phyloP scores from a whole-genome alignment of 1,140 invertebrate species.

The Caenorhabditis remanei region DNA sequence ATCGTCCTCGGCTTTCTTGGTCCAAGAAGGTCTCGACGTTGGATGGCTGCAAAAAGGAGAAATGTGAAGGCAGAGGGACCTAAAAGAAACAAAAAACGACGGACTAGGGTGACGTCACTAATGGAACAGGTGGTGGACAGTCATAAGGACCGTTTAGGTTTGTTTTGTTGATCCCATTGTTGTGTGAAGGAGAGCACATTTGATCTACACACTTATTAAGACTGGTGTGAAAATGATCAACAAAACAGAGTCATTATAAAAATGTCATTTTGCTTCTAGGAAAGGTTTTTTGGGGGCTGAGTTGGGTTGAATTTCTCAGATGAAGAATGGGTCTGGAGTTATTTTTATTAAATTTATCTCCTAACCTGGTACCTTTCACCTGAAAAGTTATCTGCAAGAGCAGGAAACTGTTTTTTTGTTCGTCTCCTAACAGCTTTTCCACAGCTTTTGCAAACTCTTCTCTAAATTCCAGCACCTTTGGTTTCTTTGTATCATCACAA shows the following conservation, averaged over 20 bases:
- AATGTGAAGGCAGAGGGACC: background rate
- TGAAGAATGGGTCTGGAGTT: too few species aligned
- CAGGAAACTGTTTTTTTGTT: too few species aligned
- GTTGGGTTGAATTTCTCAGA: too few species aligned
- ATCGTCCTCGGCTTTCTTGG: constrained; percentile 50
- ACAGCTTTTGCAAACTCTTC: too few species aligned
- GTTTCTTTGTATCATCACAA: too few species aligned
- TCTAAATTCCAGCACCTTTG: too few species aligned
- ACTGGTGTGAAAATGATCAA: background rate
- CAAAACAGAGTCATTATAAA: background rate
- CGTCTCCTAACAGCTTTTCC: too few species aligned
- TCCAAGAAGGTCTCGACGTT: constrained; percentile 63
- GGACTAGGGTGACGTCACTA: background rate
- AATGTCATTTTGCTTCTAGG: too few species aligned
- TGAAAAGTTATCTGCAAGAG: too few species aligned
- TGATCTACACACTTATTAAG: background rate
- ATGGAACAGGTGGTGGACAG: background rate
- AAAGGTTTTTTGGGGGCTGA: too few species aligned
- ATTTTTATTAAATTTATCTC: too few species aligned
- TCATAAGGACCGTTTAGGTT: background rate
- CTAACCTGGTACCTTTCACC: too few species aligned
- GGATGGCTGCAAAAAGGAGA: constrained; percentile 47
- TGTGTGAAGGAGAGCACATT: background rate
- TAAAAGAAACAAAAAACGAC: background rate
- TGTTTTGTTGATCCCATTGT: constrained; percentile 8